Evolutionary conservation across 2,888 invertebrate genomes (phyloP).

Genomic region (Melieria picta): DNA sequence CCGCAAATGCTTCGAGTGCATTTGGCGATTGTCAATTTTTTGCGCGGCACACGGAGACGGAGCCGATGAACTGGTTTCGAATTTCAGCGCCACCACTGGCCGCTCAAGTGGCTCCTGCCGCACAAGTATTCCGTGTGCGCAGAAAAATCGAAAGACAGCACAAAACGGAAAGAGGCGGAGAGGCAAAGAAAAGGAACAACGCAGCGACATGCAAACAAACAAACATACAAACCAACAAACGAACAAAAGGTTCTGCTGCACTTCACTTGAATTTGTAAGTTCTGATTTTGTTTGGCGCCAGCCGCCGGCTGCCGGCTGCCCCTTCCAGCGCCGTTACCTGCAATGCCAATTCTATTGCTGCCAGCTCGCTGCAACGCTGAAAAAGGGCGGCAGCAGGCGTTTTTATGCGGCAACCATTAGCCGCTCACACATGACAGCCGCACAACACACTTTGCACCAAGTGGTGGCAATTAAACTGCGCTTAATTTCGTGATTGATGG

Average conservation of each 20-base stretch:
- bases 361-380: too few species aligned
- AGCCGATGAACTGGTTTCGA: slow-evolving; percentile 25
- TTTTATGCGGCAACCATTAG: too few species aligned
- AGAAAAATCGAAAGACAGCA: not conserved
- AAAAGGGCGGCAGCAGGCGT: too few species aligned
- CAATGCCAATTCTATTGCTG: too few species aligned
- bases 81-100: slow-evolving; percentile 29
- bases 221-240: not conserved
- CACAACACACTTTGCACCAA: too few species aligned
- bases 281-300: slow-evolving; percentile 47
- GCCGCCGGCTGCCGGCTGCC: not conserved
- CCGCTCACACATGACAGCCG: too few species aligned
- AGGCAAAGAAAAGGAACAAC: too few species aligned
- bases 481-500: slow-evolving; percentile 26
- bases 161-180: too few species aligned
- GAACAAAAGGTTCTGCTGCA: slow-evolving; percentile 22
- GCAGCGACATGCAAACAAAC: not conserved
- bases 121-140: not conserved
- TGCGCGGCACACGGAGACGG: not conserved
- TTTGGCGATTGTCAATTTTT: slow-evolving; percentile 22
- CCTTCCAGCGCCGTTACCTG: too few species aligned
- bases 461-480: not conserved
- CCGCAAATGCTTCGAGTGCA: slow-evolving; percentile 13
- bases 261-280: slow-evolving; percentile 40
- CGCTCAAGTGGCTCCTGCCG: slow-evolving; percentile 29